Evolutionary conservation across 2,113 vertebrate genomes (phyloP), one percentile per base, ranked within the genome.

Genomic region (Megalops atlanticus): DNA sequence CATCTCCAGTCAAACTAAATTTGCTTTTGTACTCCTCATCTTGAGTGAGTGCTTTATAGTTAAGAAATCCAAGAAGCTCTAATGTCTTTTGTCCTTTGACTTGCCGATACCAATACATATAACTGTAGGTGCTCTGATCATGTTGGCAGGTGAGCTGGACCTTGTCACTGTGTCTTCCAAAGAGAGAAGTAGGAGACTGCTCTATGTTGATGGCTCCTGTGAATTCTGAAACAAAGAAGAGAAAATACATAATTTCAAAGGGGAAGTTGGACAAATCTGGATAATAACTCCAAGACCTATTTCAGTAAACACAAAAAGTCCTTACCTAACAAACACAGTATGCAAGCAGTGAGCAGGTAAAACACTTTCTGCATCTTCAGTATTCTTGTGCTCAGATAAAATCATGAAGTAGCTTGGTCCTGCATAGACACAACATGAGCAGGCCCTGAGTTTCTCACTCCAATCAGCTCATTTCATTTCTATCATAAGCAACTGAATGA

Each of bases 101-200:
- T 41, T 64, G 18, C 40, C 27, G 72, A 35, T 74, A 74, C 72
- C 72, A 74, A 35, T 39, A 74, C 2, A 74, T 74, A 24, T 74
- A 18, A 10, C 39, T 10, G 16, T 74, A 74, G 72, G 1, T 40
- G 24, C 10, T 40, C 0, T 16, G 18, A 72, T 36, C 69, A 72
- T 72, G 74, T n/a, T 24, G 4, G 12, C 74, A 75, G 31, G 5
- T 41, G 10, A 75, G 41, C 7, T 2, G 12, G 16, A 41, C 74
- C 40, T 21, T 1, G 3, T 45, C 24, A 12, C 38, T 40, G 41
- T 36, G 74, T 6, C 16, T 72, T 16, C 35, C 33, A 72, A 31
- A 31, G 27, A 72, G n/a, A 45, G 43, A 45, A 35, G 70, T 1
- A 6, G 33, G 70, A 18, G 70, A 72, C 70, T 72, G 70, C 70